Evolutionary conservation across 1,140 invertebrate genomes (phyloP).

Genomic region (Elymnias hypermnestra): DNA sequence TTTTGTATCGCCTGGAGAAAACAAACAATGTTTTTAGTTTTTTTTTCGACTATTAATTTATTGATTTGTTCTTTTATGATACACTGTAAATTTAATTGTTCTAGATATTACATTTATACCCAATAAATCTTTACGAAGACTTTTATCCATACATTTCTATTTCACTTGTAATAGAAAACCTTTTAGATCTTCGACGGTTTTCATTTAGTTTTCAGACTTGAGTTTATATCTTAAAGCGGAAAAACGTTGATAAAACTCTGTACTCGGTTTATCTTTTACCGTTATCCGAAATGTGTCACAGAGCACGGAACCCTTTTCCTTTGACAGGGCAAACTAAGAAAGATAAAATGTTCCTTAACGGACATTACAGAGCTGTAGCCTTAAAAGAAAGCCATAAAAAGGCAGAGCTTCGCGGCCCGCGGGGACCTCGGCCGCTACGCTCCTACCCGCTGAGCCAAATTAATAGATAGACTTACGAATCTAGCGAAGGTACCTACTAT

Average conservation of each 20-base stretch:
- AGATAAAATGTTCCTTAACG: constrained; percentile 69
- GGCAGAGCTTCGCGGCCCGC: constrained; percentile 38
- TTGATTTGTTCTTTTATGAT: too few species aligned
- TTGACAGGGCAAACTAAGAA: constrained; percentile 61
- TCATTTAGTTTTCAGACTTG: constrained; percentile 6
- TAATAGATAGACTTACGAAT: constrained; percentile 45
- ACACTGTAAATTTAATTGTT: too few species aligned
- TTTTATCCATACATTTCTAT: too few species aligned
- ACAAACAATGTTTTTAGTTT: too few species aligned
- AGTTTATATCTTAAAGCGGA: constrained; percentile 36
- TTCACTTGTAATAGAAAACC: too few species aligned
- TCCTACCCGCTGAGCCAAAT: constrained; percentile 45
- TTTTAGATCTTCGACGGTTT: too few species aligned
- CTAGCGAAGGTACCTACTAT: constrained; percentile 2
- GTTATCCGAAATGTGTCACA: constrained; percentile 59
- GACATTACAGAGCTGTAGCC: constrained; percentile 65
- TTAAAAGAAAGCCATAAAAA: constrained; percentile 63
- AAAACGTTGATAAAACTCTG: constrained; percentile 54
- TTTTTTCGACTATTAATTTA: too few species aligned
- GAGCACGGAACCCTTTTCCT: constrained; percentile 60
- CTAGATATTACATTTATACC: too few species aligned
- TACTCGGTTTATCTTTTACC: constrained; percentile 52
- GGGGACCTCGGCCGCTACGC: constrained; percentile 29
- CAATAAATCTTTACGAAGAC: too few species aligned
- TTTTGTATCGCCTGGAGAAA: too few species aligned